Conservation (phyloP, 2,888 invertebrate genomes). For the Monopis laevigella region DNA sequence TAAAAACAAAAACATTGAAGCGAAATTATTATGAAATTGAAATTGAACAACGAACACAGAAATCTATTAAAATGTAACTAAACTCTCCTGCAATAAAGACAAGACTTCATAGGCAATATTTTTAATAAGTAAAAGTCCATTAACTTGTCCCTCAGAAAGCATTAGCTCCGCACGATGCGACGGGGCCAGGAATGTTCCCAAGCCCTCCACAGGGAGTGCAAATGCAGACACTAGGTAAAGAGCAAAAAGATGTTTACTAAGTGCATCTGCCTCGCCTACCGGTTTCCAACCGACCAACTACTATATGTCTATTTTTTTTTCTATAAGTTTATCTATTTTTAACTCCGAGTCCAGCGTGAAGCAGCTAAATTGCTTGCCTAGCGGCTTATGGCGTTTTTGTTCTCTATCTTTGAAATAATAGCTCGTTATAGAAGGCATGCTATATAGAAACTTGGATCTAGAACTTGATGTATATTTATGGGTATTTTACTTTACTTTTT, state of each 20-base stretch:
- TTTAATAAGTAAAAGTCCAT: slow-evolving; percentile 12
- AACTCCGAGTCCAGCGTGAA: slow-evolving; percentile 19
- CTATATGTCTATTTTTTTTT: slow-evolving; percentile 30
- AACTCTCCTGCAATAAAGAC: slow-evolving; percentile 6
- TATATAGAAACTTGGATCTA: too few species aligned
- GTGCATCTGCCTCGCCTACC: slow-evolving; percentile 46
- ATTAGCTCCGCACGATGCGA: slow-evolving; percentile 4
- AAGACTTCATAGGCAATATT: not conserved
- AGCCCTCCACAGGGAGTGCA: slow-evolving; percentile 16
- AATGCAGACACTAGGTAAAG: slow-evolving; percentile 21
- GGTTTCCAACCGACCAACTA: slow-evolving; percentile 31
- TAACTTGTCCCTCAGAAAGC: slow-evolving; percentile 5
- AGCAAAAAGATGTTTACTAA: slow-evolving; percentile 35
- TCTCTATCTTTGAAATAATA: too few species aligned
- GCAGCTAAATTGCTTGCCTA: slow-evolving; percentile 26
- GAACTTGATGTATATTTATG: too few species aligned
- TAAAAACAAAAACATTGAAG: too few species aligned
- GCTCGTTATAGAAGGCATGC: too few species aligned
- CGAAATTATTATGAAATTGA: too few species aligned
- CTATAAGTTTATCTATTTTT: slow-evolving; percentile 43
- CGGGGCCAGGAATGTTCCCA: slow-evolving; percentile 42
- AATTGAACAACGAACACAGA: too few species aligned
- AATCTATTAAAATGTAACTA: too few species aligned
- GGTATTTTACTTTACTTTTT: too few species aligned
- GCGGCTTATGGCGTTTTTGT: too few species aligned